Conservation (phyloP, 1,140 invertebrate genomes). For the Macrosteles quadrilineatus region DNA sequence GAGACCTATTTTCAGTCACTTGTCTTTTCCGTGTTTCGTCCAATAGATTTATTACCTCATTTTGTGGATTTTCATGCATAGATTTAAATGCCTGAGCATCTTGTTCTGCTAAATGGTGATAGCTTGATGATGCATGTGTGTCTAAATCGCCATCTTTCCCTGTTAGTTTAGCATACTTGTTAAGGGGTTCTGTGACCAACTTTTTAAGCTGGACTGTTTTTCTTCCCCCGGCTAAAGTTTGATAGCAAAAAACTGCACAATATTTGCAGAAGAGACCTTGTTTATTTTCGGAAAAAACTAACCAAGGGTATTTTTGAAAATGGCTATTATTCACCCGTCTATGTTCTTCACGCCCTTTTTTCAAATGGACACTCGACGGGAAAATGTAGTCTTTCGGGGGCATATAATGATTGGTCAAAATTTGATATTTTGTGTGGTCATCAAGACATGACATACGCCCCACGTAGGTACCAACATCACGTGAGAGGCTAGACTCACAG, state of each 20-base stretch:
- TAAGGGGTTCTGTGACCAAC: slow-evolving; percentile 40
- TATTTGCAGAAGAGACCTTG: slow-evolving; percentile 41
- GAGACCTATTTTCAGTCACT: slow-evolving; percentile 38
- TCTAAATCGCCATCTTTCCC: slow-evolving; percentile 37
- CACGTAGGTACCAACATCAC: no score
- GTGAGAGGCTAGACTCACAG: no score
- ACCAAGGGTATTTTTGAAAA: slow-evolving; percentile 38
- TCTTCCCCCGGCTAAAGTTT: slow-evolving; percentile 31
- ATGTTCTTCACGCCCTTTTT: neutral
- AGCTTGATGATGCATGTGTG: slow-evolving; percentile 30
- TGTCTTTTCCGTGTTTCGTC: slow-evolving; percentile 27
- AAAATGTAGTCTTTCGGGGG: neutral
- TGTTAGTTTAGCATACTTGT: slow-evolving; percentile 37
- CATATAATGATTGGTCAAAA: neutral
- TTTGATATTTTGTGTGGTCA: neutral
- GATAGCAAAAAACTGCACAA: slow-evolving; percentile 36
- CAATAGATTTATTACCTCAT: slow-evolving; percentile 24
- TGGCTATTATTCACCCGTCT: neutral
- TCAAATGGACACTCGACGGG: neutral
- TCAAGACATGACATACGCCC: no score
- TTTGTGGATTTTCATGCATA: neutral
- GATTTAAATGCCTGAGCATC: neutral
- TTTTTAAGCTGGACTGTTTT: slow-evolving; percentile 33
- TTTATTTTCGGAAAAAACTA: slow-evolving; percentile 36
- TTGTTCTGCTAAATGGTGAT: slow-evolving; percentile 36